Base-by-base conservation (phyloP, 2,888 invertebrate genomes). In the Candidula unifasciata region DNA sequence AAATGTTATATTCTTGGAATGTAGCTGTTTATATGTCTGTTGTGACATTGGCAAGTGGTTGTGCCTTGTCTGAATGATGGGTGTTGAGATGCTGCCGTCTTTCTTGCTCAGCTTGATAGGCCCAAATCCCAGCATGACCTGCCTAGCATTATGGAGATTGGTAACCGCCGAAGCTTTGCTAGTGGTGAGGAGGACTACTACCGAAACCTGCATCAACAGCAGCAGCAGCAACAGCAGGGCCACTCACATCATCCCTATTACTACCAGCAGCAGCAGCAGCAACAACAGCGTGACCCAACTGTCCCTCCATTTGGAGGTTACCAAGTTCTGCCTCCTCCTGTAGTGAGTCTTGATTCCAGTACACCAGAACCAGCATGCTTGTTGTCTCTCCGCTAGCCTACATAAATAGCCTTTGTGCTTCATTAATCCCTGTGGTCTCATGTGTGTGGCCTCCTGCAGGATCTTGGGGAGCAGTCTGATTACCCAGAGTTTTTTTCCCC, bases 41-140 rank as follows among this genome's bases (percentile, higher is more conserved):
- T 44, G 44, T 44, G 8, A 44, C 13, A 13, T 13, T 44, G 13
- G 6, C 8, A 44, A 44, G 44, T 13, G 79, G n/a, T 1, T 57
- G 57, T 77, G 54, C 57, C 2, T 78, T 16, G 37, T 13, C 27
- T 60, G 24, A 0, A 35, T 60, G n/a, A 78, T 78, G n/a, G 37
- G 24, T 52, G 16, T 33, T 52, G 24, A 27, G 21, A 27, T 66
- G 37, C 68, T 64, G 3, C 21, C 21, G 24, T 76, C 35, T 71
- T n/a, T 77, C 27, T 21, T 27, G 54, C 37, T 21, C 78, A 84
- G 57, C 85, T 68, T 54, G 85, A 83, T n/a, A 78, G 85, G 24
- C 85, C 85, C 35, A 85, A 83, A 79, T 85, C 85, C 33, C 85
- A 85, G 66, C 79, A 85, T 44, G 85, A 85, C 57, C 69, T 85